Evolutionary conservation across 2,888 invertebrate genomes (phyloP).

Genomic region (Anticlea derivata): DNA sequence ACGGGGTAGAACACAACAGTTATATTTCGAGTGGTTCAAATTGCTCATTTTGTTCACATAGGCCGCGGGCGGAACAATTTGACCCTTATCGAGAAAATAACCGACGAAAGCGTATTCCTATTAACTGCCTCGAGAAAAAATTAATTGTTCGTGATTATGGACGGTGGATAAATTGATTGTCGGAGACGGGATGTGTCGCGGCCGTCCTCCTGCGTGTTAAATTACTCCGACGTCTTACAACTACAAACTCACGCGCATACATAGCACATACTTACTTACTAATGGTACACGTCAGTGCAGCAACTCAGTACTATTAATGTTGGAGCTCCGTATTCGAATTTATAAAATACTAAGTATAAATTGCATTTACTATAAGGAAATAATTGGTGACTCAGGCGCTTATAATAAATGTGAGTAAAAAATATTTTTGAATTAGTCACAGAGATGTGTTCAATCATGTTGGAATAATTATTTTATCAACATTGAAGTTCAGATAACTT

Average conservation of each 20-base stretch:
- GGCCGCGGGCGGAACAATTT: slow-evolving; percentile 74
- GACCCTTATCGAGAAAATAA: slow-evolving; percentile 79
- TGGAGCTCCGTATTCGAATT: slow-evolving; percentile 46
- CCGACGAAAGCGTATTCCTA: slow-evolving; percentile 71
- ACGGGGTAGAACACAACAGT: slow-evolving; percentile 63
- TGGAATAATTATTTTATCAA: neutral
- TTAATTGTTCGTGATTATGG: slow-evolving; percentile 77
- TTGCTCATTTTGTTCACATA: slow-evolving; percentile 71
- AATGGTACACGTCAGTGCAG: slow-evolving; percentile 47
- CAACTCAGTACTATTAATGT: slow-evolving; percentile 48
- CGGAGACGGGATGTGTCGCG: slow-evolving; percentile 59
- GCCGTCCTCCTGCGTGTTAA: slow-evolving; percentile 48
- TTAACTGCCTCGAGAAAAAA: slow-evolving; percentile 71
- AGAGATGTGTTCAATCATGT: slow-evolving; percentile 24
- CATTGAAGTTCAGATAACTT: neutral
- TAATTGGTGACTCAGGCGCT: slow-evolving; percentile 43
- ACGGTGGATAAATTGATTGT: slow-evolving; percentile 74
- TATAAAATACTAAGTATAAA: slow-evolving; percentile 47
- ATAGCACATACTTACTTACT: slow-evolving; percentile 40
- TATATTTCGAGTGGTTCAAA: slow-evolving; percentile 68
- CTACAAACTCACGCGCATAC: slow-evolving; percentile 11
- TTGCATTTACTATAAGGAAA: slow-evolving; percentile 43
- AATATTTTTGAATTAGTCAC: slow-evolving; percentile 38
- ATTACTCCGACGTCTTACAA: slow-evolving; percentile 40
- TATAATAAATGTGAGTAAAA: slow-evolving; percentile 39